These are phyloP conservation scores for Trogon surrucura DNA, from an alignment of 2,113 vertebrate genomes.

Conservation along the genomic window DNA sequence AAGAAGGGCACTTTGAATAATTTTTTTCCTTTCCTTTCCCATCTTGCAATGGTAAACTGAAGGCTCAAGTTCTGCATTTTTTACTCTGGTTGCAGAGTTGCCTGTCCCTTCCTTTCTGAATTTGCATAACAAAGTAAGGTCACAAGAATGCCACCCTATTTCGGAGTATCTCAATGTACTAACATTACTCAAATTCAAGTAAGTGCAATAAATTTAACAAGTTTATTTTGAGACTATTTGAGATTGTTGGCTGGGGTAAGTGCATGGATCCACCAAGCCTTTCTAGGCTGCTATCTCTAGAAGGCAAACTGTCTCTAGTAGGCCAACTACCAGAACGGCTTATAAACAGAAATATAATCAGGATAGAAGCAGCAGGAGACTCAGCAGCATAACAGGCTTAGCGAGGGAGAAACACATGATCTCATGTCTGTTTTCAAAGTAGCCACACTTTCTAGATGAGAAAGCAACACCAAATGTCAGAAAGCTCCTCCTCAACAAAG, in stretches of 20 bases:
- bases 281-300: neutral
- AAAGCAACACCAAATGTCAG: neutral
- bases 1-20: rapidly evolving
- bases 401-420: neutral
- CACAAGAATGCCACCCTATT: neutral
- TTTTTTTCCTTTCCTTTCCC: neutral
- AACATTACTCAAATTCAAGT: neutral
- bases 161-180: neutral
- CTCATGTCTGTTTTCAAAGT: neutral
- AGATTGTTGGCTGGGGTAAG: neutral
- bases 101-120: neutral
- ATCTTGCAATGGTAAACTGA: neutral
- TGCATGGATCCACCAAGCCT: neutral
- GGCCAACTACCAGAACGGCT: neutral
- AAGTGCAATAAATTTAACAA: neutral
- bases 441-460: neutral
- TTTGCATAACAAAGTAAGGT: neutral
- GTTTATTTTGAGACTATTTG: neutral
- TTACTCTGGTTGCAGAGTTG: neutral
- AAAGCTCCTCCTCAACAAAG: neutral
- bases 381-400: neutral
- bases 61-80: neutral
- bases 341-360: neutral
- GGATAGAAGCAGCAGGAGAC: neutral
- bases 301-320: neutral